Evolutionary conservation across 2,888 invertebrate genomes (phyloP).

Genomic region (Caenorhabditis virilis): DNA sequence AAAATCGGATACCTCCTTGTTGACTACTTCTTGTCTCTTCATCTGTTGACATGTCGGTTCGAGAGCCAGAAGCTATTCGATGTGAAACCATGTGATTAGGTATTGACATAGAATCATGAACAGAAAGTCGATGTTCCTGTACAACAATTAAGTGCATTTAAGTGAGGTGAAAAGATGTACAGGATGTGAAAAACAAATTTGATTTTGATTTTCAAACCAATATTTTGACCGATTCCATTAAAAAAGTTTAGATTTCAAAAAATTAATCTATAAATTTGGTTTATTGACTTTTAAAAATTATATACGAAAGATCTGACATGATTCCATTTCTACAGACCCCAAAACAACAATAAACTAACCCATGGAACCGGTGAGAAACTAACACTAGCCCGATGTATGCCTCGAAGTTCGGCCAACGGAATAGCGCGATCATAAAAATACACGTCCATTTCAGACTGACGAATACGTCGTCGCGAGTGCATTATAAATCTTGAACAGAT

Average conservation of each 20-base stretch:
- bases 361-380: slow-evolving; percentile 23
- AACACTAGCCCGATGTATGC: slow-evolving; percentile 29
- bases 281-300: no score
- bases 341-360: slow-evolving; percentile 17
- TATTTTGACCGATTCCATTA: no score
- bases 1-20: no score
- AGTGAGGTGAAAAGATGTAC: no score
- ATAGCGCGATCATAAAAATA: slow-evolving; percentile 28
- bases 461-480: slow-evolving; percentile 29
- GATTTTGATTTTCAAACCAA: not conserved
- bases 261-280: no score
- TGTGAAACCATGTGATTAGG: slow-evolving; percentile 12
- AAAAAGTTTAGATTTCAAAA: not conserved
- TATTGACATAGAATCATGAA: slow-evolving; percentile 27
- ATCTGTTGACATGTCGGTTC: slow-evolving; percentile 57
- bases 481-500: no score
- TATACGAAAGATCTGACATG: no score
- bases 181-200: no score
- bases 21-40: slow-evolving; percentile 48
- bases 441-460: slow-evolving; percentile 32
- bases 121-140: slow-evolving; percentile 53
- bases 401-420: slow-evolving; percentile 24
- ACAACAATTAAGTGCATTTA: no score
- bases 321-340: no score
- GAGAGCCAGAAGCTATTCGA: slow-evolving; percentile 47